Conservation (phyloP, 1,140 invertebrate species). For the Solenopsis fugax region DNA sequence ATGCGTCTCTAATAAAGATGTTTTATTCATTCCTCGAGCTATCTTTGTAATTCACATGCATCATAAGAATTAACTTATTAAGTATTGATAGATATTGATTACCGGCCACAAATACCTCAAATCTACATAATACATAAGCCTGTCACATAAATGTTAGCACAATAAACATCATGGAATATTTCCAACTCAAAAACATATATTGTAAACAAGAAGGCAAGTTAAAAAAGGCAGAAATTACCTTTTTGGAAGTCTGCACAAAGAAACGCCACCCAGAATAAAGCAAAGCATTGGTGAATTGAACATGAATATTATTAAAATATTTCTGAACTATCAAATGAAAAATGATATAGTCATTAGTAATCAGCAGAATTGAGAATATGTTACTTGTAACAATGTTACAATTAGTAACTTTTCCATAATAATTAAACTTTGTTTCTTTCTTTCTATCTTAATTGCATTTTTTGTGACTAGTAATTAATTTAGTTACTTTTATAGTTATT, state of each 20-base stretch:
- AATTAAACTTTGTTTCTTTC: too few species aligned
- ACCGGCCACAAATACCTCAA: neutral
- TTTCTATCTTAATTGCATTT: too few species aligned
- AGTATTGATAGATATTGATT: slow-evolving; percentile 5
- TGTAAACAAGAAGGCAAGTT: slow-evolving; percentile 42
- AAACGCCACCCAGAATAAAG: slow-evolving; percentile 86
- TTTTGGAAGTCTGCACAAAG: slow-evolving; percentile 86
- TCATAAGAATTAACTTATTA: neutral
- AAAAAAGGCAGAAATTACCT: slow-evolving; percentile 81
- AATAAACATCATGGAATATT: slow-evolving; percentile 10
- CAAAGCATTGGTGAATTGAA: slow-evolving; percentile 83
- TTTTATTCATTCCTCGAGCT: neutral
- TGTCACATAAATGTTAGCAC: slow-evolving; percentile 57
- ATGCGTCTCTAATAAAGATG: neutral
- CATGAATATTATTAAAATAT: slow-evolving; percentile 60
- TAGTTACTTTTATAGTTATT: too few species aligned
- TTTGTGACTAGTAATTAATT: too few species aligned
- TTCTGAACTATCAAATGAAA: slow-evolving; percentile 54
- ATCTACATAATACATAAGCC: slow-evolving; percentile 29
- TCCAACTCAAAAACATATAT: neutral
- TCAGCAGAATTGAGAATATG: neutral
- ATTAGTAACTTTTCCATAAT: too few species aligned
- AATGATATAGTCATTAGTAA: slow-evolving; percentile 12
- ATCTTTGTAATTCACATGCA: slow-evolving; percentile 10
- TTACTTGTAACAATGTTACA: too few species aligned